These are phyloP conservation scores for Spodoptera litura DNA, from an alignment of 1,140 invertebrate genomes.

Conservation along the genomic window DNA sequence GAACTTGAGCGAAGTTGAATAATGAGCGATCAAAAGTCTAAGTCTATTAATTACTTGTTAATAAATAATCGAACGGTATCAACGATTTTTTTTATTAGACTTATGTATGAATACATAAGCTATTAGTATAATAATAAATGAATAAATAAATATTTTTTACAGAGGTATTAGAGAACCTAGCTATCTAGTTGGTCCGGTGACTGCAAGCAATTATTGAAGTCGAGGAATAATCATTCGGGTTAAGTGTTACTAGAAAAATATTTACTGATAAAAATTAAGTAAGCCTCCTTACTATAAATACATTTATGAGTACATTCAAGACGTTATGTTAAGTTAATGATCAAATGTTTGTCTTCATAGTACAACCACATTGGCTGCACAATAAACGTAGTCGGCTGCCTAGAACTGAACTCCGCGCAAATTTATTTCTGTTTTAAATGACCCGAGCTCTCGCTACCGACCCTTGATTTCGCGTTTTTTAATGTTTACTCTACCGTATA, in stretches of 20 bases:
- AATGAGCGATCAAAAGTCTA: background rate
- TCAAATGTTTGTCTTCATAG: background rate
- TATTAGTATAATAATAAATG: too few species aligned
- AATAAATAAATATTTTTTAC: background rate
- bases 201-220: too few species aligned
- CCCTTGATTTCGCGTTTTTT: slow-evolving; percentile 44
- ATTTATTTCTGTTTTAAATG: slow-evolving; percentile 48
- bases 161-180: background rate
- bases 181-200: too few species aligned
- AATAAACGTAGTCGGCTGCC: slow-evolving; percentile 35
- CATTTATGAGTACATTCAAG: too few species aligned
- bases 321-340: too few species aligned
- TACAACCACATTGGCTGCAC: slow-evolving; percentile 23
- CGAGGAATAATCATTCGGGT: too few species aligned
- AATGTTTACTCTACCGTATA: slow-evolving; percentile 38
- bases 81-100: too few species aligned
- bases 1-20: slow-evolving; percentile 27
- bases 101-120: too few species aligned
- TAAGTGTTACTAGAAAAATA: too few species aligned
- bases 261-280: too few species aligned
- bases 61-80: background rate
- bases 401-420: slow-evolving; percentile 37
- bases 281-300: too few species aligned
- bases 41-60: slow-evolving; percentile 2
- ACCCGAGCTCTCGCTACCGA: slow-evolving; percentile 32